A percentile compares a stretch with the other conserved stretches of the same genome.
These are phyloP conservation scores for Ictalurus punctatus DNA, from an alignment of 2,113 vertebrate genomes.

Conservation along the genomic window DNA sequence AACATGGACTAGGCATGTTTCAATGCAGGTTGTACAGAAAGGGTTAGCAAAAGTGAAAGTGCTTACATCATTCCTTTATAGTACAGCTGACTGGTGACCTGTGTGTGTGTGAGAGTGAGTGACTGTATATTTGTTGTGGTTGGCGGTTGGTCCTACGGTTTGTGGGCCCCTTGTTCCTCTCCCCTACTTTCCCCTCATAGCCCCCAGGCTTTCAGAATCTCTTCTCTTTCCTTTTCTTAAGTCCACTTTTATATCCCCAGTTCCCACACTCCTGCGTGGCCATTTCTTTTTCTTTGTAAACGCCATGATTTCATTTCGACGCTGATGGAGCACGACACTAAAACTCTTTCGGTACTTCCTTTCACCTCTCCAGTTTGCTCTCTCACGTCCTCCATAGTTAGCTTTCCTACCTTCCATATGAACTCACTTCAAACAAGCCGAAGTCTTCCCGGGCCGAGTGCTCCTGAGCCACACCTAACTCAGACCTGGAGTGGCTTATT, in stretches of 20 bases:
- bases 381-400: conserved; percentile 24
- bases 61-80: neutral
- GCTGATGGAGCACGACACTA: conserved; percentile 8
- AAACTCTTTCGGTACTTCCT: neutral
- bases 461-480: conserved; percentile 2
- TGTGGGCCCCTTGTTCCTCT: conserved; percentile 19
- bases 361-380: neutral
- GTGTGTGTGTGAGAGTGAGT: conserved; percentile 2
- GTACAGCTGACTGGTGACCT: neutral
- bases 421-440: conserved; percentile 45
- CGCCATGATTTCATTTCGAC: conserved; percentile 17
- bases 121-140: conserved; percentile 33
- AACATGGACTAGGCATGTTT: neutral
- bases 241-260: neutral
- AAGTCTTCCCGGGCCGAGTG: conserved; percentile 5
- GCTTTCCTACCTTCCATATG: neutral
- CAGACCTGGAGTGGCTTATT: conserved; percentile 58
- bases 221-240: neutral
- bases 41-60: neutral
- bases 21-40: neutral
- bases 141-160: conserved; percentile 33
- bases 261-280: conserved; percentile 19
- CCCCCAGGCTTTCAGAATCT: conserved; percentile 1
- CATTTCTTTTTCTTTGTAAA: neutral
- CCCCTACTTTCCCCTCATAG: neutral